Base-by-base conservation (phyloP, 2,797 vertebrate genomes). In the Decapterus maruadsi region DNA sequence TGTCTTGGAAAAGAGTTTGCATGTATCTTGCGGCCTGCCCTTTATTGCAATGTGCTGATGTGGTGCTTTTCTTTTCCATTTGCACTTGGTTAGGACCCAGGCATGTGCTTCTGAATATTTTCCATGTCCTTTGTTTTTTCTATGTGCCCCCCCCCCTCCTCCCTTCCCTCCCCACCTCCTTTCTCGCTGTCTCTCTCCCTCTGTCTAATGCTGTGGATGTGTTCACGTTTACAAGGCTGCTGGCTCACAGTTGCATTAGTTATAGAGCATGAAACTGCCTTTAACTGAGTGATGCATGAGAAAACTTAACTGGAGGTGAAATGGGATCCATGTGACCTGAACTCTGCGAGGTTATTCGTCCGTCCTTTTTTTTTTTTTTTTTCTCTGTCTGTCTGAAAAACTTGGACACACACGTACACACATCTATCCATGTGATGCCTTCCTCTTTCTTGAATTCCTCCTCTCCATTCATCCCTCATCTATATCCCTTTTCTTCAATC, bases 41-140 rank as follows among this genome's bases (percentile, higher is more conserved):
- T 92, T 86, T 84, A 79, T 81, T 87, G 90, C 83, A 85, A 89
- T 91, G 81, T 91, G 94, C 94, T 95, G 94, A 95, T 89, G 84
- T 56, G 55, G 87, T 68, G 50, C 78, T 92, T 95, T 94, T 93
- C 85, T 90, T 94, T 94, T 94, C 93, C 94, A 91, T 90, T 93
- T 90, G 91, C 85, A 81, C 89, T 92, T 78, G 88, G 90, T 91
- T 87, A 87, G 75, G 82, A 88, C 81, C 72, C 85, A 89, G 80
- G 80, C 92, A 92, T 92, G 85, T 89, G 87, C 78, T 87, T 77
- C 87, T 85, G 72, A 93, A 88, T 91, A 80, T 89, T 90, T 94
- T 93, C 94, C 93, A 90, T 75, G 59, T 89, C 78, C 77, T 87
- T 84, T 89, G 80, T 82, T 85, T 90, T 90, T 87, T 83, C 50